Conservation (phyloP, 1,140 invertebrate species). For the Trichonephila clavata region DNA sequence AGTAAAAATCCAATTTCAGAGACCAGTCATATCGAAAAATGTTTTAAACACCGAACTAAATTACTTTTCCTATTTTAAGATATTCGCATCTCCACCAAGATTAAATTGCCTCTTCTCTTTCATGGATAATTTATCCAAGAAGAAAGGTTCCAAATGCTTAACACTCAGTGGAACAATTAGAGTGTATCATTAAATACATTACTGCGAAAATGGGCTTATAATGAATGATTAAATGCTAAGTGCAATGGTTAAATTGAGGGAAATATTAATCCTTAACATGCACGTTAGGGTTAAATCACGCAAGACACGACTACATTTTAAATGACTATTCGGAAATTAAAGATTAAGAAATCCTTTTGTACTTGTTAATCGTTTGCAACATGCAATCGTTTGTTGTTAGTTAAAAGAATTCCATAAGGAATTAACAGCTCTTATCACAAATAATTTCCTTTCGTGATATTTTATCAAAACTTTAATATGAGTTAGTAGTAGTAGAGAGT, state of each 20-base stretch:
- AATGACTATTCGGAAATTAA: not conserved
- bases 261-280: slow-evolving; percentile 14
- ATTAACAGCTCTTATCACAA: too few relatives aligned
- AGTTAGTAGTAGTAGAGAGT: too few relatives aligned
- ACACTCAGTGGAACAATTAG: slow-evolving; percentile 21
- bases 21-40: too few relatives aligned
- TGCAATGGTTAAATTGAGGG: not conserved
- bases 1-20: too few relatives aligned
- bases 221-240: slow-evolving; percentile 34
- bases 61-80: not conserved
- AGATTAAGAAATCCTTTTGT: not conserved
- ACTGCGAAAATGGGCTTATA: not conserved
- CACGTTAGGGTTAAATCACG: not conserved
- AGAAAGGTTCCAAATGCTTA: not conserved
- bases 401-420: too few relatives aligned
- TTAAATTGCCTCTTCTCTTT: not conserved
- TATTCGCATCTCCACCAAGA: not conserved
- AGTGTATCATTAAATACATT: slow-evolving; percentile 18
- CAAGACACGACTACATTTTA: not conserved
- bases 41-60: too few relatives aligned
- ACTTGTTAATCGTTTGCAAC: not conserved
- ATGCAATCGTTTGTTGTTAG: too few relatives aligned
- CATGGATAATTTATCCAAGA: not conserved
- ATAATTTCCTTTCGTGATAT: too few relatives aligned
- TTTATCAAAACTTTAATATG: too few relatives aligned